phyloP scores from a whole-genome alignment of 1,140 invertebrate species.

The Meloidogyne hapla region DNA sequence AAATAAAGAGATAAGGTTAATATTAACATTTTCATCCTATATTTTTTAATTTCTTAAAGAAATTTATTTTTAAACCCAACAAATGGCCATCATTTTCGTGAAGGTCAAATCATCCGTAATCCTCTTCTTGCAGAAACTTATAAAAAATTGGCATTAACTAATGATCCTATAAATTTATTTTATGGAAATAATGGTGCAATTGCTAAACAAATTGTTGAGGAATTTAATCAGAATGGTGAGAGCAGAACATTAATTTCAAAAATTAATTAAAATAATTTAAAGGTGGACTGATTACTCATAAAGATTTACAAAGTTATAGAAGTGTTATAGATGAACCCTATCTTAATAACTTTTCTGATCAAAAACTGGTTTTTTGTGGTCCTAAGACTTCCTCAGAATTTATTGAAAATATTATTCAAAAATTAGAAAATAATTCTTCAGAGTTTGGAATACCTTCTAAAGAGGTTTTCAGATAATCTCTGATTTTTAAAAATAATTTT shows the following conservation, averaged over 20 bases:
- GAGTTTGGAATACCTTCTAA: constrained; percentile 30
- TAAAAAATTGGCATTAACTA: constrained; percentile 56
- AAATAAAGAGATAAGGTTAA: constrained; percentile 41
- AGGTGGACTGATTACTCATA: constrained; percentile 74
- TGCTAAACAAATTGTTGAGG: constrained; percentile 50
- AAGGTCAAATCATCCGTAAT: constrained; percentile 65
- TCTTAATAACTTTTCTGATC: constrained; percentile 18
- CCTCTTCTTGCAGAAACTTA: constrained; percentile 65
- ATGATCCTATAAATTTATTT: constrained; percentile 60
- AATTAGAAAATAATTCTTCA: constrained; percentile 37
- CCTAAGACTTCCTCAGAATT: constrained; percentile 48
- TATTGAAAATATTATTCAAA: constrained; percentile 39
- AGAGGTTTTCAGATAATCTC: constrained; percentile 5
- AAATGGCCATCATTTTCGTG: constrained; percentile 64
- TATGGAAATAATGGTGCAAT: constrained; percentile 61
- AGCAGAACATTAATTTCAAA: neutral
- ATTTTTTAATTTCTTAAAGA: constrained; percentile 27
- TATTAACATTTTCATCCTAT: neutral
- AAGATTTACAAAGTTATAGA: constrained; percentile 74
- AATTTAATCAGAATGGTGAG: constrained; percentile 57
- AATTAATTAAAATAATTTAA: neutral
- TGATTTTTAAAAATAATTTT: constrained; percentile 7
- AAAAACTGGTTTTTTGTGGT: constrained; percentile 49
- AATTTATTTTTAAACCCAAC: constrained; percentile 63
- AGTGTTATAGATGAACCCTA: constrained; percentile 67